Conservation (phyloP, 2,888 invertebrate genomes). For the Mantis religiosa region DNA sequence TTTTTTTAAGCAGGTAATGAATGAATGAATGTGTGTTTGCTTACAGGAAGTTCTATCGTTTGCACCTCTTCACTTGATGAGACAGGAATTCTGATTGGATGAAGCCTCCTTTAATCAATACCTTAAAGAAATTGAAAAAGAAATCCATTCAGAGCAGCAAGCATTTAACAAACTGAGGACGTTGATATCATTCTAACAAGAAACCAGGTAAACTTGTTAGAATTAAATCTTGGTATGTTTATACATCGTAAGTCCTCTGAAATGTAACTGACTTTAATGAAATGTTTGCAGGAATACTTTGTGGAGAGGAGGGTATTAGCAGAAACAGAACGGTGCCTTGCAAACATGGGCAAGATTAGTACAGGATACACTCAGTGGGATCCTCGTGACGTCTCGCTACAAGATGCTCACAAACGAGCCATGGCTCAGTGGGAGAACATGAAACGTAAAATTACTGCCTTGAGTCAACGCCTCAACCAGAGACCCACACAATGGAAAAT, state of each 20-base stretch:
- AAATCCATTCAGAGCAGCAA: slow-evolving; percentile 74
- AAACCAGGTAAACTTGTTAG: slow-evolving; percentile 62
- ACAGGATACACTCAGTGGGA: slow-evolving; percentile 63
- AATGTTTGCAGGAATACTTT: slow-evolving; percentile 40
- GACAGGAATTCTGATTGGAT: slow-evolving; percentile 82
- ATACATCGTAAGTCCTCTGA: neutral
- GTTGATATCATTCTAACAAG: slow-evolving; percentile 73
- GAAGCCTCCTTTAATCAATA: slow-evolving; percentile 81
- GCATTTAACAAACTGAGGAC: slow-evolving; percentile 81
- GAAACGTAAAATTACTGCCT: slow-evolving; percentile 64
- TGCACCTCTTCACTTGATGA: slow-evolving; percentile 80
- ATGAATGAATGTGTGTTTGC: neutral
- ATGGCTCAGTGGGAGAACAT: slow-evolving; percentile 72
- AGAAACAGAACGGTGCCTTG: slow-evolving; percentile 70
- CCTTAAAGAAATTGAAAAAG: slow-evolving; percentile 84
- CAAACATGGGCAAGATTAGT: slow-evolving; percentile 71
- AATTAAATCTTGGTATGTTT: neutral
- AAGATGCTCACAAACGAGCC: slow-evolving; percentile 62
- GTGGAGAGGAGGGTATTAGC: slow-evolving; percentile 34
- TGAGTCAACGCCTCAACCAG: slow-evolving; percentile 70
- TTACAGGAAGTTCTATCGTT: slow-evolving; percentile 63
- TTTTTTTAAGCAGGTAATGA: too few relatives aligned
- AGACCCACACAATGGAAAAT: slow-evolving; percentile 89
- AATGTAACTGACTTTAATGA: neutral
- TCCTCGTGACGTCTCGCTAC: slow-evolving; percentile 54